Evolutionary conservation across 2,888 invertebrate genomes (phyloP).

Genomic region (Plutella xylostella): DNA sequence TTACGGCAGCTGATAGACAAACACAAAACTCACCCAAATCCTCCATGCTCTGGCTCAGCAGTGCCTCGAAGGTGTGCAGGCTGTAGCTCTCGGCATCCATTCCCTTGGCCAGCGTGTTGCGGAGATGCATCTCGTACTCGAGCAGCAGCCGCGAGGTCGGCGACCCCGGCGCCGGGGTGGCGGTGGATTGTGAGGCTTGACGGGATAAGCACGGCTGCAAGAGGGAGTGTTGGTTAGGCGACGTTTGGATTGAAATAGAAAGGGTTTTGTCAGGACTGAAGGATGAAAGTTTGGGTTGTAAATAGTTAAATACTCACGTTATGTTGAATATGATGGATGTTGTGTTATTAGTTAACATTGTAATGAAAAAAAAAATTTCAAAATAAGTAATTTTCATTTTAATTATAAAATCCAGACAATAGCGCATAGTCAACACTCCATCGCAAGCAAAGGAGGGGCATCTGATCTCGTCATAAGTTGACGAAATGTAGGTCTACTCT

Average conservation of each 20-base stretch:
- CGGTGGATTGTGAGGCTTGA: conserved; percentile 72
- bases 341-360: no score
- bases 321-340: no score
- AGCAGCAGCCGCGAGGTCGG: conserved; percentile 86
- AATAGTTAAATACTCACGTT: no score
- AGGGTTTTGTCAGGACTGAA: neutral
- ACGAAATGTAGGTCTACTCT: no score
- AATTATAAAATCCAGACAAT: no score
- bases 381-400: no score
- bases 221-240: neutral
- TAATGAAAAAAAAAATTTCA: no score
- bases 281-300: neutral
- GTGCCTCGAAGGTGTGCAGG: conserved; percentile 92
- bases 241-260: neutral
- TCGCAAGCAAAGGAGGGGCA: no score
- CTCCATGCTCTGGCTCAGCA: conserved; percentile 95
- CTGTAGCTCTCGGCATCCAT: conserved; percentile 97
- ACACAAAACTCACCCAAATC: conserved; percentile 81
- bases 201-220: conserved; percentile 60
- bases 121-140: conserved; percentile 94
- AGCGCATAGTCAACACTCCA: no score
- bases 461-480: no score
- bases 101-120: conserved; percentile 93
- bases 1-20: no score
- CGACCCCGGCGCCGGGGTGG: conserved; percentile 83